Evolutionary conservation across 37 sponge, comb jelly and placozoan species (phyloP).

Genomic region (Aphrocallistes beatrix): DNA sequence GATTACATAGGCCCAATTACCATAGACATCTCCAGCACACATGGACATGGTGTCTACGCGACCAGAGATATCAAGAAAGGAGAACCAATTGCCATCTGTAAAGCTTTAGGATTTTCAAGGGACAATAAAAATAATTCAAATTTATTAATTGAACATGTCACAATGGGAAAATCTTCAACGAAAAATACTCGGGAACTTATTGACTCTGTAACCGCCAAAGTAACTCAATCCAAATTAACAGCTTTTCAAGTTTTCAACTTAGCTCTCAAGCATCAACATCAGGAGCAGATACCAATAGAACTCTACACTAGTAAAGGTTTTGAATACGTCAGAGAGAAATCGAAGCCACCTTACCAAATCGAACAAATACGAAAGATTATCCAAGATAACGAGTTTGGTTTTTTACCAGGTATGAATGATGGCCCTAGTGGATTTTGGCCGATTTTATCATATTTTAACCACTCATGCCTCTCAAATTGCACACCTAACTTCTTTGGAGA

Average conservation of each 20-base stretch:
- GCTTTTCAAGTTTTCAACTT: too few relatives aligned
- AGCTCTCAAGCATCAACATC: too few relatives aligned
- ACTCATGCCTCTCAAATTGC: background rate
- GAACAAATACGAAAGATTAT: background rate
- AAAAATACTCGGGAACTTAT: too few relatives aligned
- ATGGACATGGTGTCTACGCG: background rate
- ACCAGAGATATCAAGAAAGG: conserved; percentile 13
- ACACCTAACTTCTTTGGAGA: background rate
- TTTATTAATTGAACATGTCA: background rate
- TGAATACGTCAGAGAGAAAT: background rate
- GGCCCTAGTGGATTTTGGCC: background rate
- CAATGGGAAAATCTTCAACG: background rate
- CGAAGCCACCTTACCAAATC: background rate
- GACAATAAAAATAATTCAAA: background rate
- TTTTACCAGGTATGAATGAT: background rate
- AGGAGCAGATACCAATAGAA: background rate
- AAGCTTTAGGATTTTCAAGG: background rate
- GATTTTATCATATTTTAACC: background rate
- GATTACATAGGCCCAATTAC: background rate
- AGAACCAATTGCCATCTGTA: background rate
- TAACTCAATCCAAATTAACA: too few relatives aligned
- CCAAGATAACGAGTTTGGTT: background rate
- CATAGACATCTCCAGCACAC: background rate
- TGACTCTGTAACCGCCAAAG: too few relatives aligned
- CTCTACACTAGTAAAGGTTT: background rate